Evolutionary conservation across 2,113 vertebrate genomes (phyloP).

Genomic region (Cyanoliseus patagonus): DNA sequence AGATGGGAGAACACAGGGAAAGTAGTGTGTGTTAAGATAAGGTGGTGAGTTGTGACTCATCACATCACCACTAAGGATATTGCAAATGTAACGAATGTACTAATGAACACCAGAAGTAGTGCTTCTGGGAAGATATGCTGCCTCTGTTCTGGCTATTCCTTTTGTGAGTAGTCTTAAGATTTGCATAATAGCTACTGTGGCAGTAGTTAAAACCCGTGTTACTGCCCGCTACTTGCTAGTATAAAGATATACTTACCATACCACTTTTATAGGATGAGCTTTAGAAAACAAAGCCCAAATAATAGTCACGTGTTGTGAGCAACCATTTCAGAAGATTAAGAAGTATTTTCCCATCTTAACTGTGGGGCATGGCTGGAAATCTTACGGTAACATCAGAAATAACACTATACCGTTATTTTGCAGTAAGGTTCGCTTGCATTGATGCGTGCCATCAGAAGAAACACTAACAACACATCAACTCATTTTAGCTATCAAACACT

Average conservation of each 20-base stretch:
- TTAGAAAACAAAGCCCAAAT: neutral
- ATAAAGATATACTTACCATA: conserved; percentile 48
- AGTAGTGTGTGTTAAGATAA: neutral
- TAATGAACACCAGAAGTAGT: neutral
- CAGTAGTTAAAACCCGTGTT: neutral
- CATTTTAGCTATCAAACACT: neutral
- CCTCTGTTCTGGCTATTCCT: neutral
- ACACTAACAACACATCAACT: conserved; percentile 9
- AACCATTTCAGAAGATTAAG: conserved; percentile 29
- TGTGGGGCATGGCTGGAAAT: neutral
- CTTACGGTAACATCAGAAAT: neutral
- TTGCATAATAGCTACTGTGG: neutral
- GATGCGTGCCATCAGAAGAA: neutral
- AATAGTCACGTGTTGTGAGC: neutral
- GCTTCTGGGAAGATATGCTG: neutral
- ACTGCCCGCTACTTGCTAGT: neutral
- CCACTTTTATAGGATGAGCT: neutral
- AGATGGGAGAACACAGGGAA: neutral
- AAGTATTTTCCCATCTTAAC: neutral
- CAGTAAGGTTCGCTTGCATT: neutral
- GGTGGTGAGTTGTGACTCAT: neutral
- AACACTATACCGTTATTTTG: conserved; percentile 8
- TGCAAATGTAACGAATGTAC: accelerated
- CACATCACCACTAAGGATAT: accelerated
- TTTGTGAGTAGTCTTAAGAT: neutral